A percentile compares a stretch with the other conserved stretches of the same genome.
phyloP scores from a whole-genome alignment of 2,113 vertebrate species.

The Puffinus mauretanicus region DNA sequence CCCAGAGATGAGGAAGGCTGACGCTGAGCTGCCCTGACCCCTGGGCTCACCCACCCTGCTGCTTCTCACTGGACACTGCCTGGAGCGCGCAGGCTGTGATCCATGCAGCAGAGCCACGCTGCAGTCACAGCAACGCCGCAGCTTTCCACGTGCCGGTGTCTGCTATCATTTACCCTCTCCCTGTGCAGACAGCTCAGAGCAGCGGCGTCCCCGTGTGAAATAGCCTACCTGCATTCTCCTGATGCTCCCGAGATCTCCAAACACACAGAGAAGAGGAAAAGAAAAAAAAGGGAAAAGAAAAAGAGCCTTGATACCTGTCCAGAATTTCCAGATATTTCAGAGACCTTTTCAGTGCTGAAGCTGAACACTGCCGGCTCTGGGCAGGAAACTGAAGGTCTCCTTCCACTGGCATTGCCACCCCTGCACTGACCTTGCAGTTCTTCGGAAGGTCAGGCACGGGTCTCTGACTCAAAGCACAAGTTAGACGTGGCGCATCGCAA shows the following conservation, averaged over 20 bases:
- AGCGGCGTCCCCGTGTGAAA: background rate
- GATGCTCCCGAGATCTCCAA: background rate
- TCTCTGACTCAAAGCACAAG: background rate
- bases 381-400: background rate
- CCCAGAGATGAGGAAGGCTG: background rate
- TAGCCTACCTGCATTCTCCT: background rate
- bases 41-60: background rate
- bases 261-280: background rate
- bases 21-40: accelerated
- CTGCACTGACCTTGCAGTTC: background rate
- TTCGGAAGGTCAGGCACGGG: background rate
- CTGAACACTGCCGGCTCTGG: accelerated
- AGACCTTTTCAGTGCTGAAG: background rate
- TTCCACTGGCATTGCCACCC: background rate
- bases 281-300: background rate
- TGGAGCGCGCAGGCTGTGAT: background rate
- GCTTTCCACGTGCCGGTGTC: background rate
- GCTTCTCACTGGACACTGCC: accelerated
- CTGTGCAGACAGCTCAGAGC: background rate
- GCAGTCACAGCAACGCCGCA: background rate
- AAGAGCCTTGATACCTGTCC: background rate
- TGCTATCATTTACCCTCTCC: background rate
- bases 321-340: background rate
- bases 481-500: background rate
- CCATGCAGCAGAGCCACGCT: background rate